Evolutionary conservation across 2,797 vertebrate genomes (phyloP), one percentile per base, ranked within the genome.

Genomic region (Trachops cirrhosus): DNA sequence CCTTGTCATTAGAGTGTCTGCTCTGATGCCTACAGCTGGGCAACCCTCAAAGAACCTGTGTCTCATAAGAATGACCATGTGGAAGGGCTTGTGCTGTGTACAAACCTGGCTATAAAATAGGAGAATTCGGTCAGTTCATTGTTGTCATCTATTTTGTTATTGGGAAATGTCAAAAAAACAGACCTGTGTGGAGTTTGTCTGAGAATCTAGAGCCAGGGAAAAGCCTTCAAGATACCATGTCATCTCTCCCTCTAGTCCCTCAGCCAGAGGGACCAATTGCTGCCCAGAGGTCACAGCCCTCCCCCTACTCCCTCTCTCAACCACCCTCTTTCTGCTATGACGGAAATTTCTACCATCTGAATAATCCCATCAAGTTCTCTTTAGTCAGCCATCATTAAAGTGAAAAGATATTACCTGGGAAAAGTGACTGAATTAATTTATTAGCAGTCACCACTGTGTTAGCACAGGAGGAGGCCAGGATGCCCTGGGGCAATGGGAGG

Each of bases 51-150:
- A 12, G 9, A 54, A 48, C 5, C 2, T 0, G 1, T 10, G 46
- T 70, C n/a, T 11, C 18, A 1, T 10, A 21, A 52, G 46, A 46
- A 41, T 2, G 1, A 21, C 67, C 34, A 21, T 0, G 0, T 1
- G 44, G 77, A 41, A 46, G 7, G 39, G 7, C 9, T 5, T 0
- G 0, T n/a, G 2, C 1, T 5, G 32, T 9, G 2, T 5, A 3
- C 6, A 7, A 46, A n/a, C 54, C 46, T 54, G 9, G 2, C 26
- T 22, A 46, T 39, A 21, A 80, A 52, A 18, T 4, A 4, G 37
- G 6, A 6, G 2, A n/a, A 11, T 16, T 29, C 0, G 0, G 15
- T 16, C 67, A 52, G 37, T 9, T 68, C 22, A 21, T 21, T 12
- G 6, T 37, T n/a, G 41, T 48, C 11, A 21, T 57, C 50, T 50